phyloP scores from a whole-genome alignment of 2,888 invertebrate genomes.

The Allolobophora icterica region DNA sequence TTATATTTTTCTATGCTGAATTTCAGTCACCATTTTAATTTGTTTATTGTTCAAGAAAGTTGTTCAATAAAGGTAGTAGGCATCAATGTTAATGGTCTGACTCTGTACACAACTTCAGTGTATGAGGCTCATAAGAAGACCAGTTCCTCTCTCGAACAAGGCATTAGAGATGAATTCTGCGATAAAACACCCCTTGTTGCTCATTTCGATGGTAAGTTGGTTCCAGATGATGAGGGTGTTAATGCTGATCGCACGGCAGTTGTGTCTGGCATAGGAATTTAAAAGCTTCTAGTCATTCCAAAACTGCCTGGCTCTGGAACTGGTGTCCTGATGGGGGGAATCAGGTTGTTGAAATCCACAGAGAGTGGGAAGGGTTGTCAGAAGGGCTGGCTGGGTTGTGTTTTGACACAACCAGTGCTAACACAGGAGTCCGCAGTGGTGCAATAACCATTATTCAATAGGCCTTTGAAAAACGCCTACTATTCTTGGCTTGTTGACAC shows the following conservation, averaged over 20 bases:
- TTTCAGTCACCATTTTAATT: too few relatives aligned
- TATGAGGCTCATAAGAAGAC: constrained; percentile 4
- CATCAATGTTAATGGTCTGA: neutral
- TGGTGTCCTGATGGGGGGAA: neutral
- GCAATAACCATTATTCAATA: too few relatives aligned
- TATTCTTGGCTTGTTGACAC: too few relatives aligned
- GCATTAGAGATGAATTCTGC: neutral
- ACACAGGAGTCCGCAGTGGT: too few relatives aligned
- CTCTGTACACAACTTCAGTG: neutral
- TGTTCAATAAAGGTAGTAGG: too few relatives aligned
- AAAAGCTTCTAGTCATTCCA: neutral
- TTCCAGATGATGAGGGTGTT: neutral
- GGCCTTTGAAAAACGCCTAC: too few relatives aligned
- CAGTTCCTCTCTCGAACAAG: neutral
- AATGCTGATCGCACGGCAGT: neutral
- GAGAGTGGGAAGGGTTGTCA: neutral
- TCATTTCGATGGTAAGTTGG: neutral
- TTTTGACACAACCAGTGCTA: too few relatives aligned
- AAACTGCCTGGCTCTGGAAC: neutral
- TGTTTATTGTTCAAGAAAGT: too few relatives aligned
- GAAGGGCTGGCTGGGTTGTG: neutral
- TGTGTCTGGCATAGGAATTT: neutral
- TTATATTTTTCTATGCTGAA: too few relatives aligned
- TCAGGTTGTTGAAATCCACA: neutral
- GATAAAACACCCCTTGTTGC: neutral